Percentiles rank a stretch among this genome's conserved stretches.
phyloP scores from a whole-genome alignment of 2,113 vertebrate genomes.

The Cepphus grylle region DNA sequence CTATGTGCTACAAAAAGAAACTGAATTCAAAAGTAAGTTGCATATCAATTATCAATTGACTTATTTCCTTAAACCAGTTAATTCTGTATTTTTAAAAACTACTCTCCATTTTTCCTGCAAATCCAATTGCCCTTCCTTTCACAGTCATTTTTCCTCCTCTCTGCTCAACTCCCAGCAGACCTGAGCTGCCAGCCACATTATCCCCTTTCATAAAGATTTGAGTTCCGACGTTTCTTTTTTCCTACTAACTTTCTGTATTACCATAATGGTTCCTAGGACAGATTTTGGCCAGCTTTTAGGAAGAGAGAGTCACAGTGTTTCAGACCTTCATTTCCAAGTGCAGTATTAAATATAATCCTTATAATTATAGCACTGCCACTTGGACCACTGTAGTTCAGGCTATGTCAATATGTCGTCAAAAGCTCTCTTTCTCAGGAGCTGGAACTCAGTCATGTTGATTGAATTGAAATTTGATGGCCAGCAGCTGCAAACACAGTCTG shows the following conservation, averaged over 20 bases:
- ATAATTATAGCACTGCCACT: slow-evolving; percentile 61
- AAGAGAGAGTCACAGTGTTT: slow-evolving; percentile 10
- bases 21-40: neutral
- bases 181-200: neutral
- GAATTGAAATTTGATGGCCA: slow-evolving; percentile 49
- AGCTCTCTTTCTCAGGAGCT: slow-evolving; percentile 71
- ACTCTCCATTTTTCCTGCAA: slow-evolving; percentile 38
- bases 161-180: neutral
- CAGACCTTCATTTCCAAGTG: slow-evolving; percentile 20
- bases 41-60: slow-evolving; percentile 16
- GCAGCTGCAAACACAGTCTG: slow-evolving; percentile 38
- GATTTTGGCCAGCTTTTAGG: slow-evolving; percentile 11
- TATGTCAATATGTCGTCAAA: slow-evolving; percentile 71
- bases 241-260: slow-evolving; percentile 1
- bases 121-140: slow-evolving; percentile 10
- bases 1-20: neutral
- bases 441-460: slow-evolving; percentile 61
- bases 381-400: slow-evolving; percentile 56
- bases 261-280: slow-evolving; percentile 17
- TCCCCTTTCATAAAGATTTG: neutral
- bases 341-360: slow-evolving; percentile 64
- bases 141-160: neutral
- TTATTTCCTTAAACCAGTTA: slow-evolving; percentile 34
- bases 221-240: slow-evolving; percentile 5
- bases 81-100: neutral